Percentiles rank a stretch among this genome's conserved stretches.
Conservation (phyloP, 2,797 vertebrate genomes). For the Alauda arvensis region DNA sequence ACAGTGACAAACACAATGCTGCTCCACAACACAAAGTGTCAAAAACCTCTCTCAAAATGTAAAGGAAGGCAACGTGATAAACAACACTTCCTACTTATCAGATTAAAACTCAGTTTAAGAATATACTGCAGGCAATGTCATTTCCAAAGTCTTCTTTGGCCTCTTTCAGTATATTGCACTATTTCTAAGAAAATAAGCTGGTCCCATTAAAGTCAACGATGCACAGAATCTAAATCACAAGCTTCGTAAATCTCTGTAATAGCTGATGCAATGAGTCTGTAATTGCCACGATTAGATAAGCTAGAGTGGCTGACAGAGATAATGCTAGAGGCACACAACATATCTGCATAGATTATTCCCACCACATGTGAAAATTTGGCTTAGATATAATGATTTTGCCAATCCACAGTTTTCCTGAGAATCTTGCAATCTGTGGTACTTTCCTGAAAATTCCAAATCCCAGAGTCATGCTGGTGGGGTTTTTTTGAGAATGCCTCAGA, state of each 20-base stretch:
- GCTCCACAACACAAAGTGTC: background rate
- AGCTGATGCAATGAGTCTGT: slow-evolving; percentile 52
- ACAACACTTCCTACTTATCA: background rate
- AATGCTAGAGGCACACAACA: slow-evolving; percentile 16
- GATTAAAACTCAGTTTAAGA: background rate
- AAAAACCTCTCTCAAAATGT: background rate
- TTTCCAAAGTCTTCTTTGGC: background rate
- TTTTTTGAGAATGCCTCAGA: background rate
- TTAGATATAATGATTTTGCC: background rate
- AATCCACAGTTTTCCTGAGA: background rate
- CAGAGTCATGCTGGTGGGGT: accelerated
- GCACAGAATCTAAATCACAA: slow-evolving; percentile 35
- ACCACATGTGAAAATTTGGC: slow-evolving; percentile 3
- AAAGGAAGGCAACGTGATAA: background rate
- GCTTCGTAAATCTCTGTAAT: slow-evolving; percentile 19
- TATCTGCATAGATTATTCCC: slow-evolving; percentile 33
- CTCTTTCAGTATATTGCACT: background rate
- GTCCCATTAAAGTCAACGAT: background rate
- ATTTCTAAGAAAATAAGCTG: slow-evolving; percentile 11
- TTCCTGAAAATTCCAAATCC: background rate
- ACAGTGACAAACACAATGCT: background rate
- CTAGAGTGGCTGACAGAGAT: slow-evolving; percentile 33
- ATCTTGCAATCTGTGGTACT: background rate
- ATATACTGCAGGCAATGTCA: background rate
- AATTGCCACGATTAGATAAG: slow-evolving; percentile 51